phyloP scores from a whole-genome alignment of 2,113 vertebrate genomes.

The Hemiprocne comata region DNA sequence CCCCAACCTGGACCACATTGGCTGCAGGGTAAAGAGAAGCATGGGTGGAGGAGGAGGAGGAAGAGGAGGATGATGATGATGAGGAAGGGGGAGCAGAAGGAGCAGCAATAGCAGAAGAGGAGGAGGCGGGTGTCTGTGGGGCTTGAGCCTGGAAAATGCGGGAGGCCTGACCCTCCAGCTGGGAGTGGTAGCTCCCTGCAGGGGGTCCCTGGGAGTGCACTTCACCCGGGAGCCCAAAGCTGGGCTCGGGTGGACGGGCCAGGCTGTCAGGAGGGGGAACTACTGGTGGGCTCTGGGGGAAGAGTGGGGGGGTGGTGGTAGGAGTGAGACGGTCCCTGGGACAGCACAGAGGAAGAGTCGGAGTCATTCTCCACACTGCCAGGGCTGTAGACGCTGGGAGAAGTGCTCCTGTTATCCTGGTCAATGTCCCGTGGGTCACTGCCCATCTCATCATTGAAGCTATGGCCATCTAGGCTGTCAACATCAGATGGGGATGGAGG shows the following conservation, averaged over 20 bases:
- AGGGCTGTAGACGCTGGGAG: conserved; percentile 93
- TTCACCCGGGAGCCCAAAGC: conserved; percentile 62
- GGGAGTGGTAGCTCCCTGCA: conserved; percentile 68
- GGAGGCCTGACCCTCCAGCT: conserved; percentile 76
- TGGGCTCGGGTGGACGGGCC: conserved; percentile 72
- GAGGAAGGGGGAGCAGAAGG: conserved; percentile 61
- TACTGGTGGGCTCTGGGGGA: conserved; percentile 78
- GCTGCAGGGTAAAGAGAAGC: conserved; percentile 52
- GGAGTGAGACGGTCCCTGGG: conserved; percentile 76
- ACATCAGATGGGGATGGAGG: conserved; percentile 81
- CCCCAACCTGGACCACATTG: conserved; percentile 61
- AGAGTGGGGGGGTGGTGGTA: conserved; percentile 78
- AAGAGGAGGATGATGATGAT: conserved; percentile 54
- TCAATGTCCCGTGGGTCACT: conserved; percentile 97
- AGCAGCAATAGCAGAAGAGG: conserved; percentile 51
- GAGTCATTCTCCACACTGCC: conserved; percentile 96
- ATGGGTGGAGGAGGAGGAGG: conserved; percentile 56
- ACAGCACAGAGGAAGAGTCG: conserved; percentile 84
- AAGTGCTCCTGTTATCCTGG: conserved; percentile 98
- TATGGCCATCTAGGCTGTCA: conserved; percentile 90
- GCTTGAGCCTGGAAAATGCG: conserved; percentile 76
- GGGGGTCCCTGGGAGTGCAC: conserved; percentile 70
- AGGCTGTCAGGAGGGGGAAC: conserved; percentile 69
- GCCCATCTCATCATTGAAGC: conserved; percentile 92
- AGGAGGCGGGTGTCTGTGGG: conserved; percentile 74